These are phyloP conservation scores for Rhagonycha fulva DNA, from an alignment of 2,888 invertebrate species.

Conservation along the genomic window DNA sequence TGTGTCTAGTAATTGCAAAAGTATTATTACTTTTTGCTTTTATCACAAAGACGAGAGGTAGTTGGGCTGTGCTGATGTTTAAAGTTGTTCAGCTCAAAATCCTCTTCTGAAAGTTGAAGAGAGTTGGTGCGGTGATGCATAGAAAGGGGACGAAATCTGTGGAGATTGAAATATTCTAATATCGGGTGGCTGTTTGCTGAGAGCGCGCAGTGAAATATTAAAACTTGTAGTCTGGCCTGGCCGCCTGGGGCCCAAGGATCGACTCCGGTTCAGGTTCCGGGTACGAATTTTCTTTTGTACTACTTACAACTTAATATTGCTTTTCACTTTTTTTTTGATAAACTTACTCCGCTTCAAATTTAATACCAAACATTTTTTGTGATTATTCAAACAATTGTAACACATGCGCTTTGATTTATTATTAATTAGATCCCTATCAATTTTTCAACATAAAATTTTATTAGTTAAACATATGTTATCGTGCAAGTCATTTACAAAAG, in stretches of 20 bases:
- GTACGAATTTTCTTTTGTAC: conserved; percentile 28
- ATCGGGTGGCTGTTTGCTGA: conserved; percentile 46
- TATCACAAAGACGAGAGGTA: conserved; percentile 14
- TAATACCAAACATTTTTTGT: background rate
- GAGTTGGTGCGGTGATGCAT: conserved; percentile 36
- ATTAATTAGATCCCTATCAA: conserved; percentile 12
- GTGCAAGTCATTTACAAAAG: background rate
- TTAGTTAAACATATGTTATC: conserved; percentile 23
- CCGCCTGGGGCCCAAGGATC: conserved; percentile 37
- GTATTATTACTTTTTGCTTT: conserved; percentile 18
- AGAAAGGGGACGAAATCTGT: conserved; percentile 46
- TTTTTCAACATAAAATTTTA: conserved; percentile 6
- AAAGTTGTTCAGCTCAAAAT: conserved; percentile 25
- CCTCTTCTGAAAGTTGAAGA: conserved; percentile 29
- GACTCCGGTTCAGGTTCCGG: conserved; percentile 26
- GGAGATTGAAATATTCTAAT: conserved; percentile 56
- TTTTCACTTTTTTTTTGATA: conserved; percentile 21
- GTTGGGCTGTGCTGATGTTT: conserved; percentile 16
- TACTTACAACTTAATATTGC: conserved; percentile 31
- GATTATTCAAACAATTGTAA: background rate
- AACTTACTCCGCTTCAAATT: conserved; percentile 1
- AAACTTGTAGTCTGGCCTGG: conserved; percentile 40
- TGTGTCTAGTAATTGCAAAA: conserved; percentile 9
- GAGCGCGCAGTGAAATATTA: conserved; percentile 46
- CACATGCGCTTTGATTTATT: conserved; percentile 1